Base-by-base conservation (phyloP, 2,888 invertebrate species). In the Blastobasis lacticolella region DNA sequence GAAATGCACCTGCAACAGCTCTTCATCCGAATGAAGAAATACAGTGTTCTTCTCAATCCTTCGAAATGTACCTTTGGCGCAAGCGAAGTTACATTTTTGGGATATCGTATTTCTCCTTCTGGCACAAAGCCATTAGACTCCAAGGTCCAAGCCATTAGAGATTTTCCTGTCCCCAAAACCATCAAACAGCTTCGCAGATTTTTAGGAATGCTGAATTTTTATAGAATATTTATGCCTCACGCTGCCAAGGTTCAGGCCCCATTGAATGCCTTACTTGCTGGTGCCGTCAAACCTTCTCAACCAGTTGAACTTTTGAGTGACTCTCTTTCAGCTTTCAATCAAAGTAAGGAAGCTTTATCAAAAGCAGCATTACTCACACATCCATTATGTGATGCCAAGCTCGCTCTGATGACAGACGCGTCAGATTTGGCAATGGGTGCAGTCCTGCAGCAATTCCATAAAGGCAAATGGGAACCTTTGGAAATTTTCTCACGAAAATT, bases 381-480 rank as follows among this genome's bases (percentile, higher is more conserved):
- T 49, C 73, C 71, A 1, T 54, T 56, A 5, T 38, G 52, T 4
- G 46, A 60, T 8, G 64, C 67, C 3, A 49, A 55, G 23, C 38
- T 73, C 52, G 62, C 36, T 9, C 72, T 5, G 49, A 57, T 6
- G 36, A 59, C 59, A 1, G 73, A 78, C 53, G 78, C 78, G 1
- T 78, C 76, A 1, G 68, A 75, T 46, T 51, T 45, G 4, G 65
- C 73, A 4, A 60, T 75, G 5, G 78, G 76, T 1, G 71, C 67
- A 5, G 66, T 61, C 0, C 44, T 81, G 4, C 71, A 79, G 49
- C 77, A 78, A 55, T 37, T 47, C 0, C 49, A 56, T 4, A 46
- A 60, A 4, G 49, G 55, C 9, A 10, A 49, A 0, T 66, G 67
- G 63, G 53, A 76, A 53, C 74, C 74, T 0, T 50, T 77, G 0